Base-by-base conservation (phyloP, 92 coral and sea anemone species). In the Porites rus region DNA sequence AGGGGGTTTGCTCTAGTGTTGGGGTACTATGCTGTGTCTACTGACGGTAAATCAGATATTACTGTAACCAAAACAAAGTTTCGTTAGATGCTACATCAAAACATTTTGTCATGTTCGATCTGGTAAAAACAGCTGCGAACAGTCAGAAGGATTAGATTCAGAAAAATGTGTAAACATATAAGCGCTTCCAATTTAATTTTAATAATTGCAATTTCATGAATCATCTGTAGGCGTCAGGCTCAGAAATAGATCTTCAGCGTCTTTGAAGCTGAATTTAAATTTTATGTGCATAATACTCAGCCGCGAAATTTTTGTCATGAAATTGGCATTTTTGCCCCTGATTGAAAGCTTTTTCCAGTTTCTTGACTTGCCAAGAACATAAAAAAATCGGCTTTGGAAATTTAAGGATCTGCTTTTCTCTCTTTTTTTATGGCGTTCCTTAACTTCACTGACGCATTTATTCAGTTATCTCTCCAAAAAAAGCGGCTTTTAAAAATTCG, bases 171-270 rank as follows among this genome's bases (percentile, higher is more conserved):
- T 62, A 14, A 38, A 17, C 43, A 38, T 4, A 72, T 19, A 59
- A 17, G 59, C 76, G 76, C 51, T 25, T n/a, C 51, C 25, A 17
- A 6, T 5, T 22, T 51, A 13, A 72, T 50, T 50, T 72, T 17
- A 72, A 72, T 50, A 72, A 72, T 3, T 72, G 59, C 50, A 72
- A 72, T 59, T 67, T 56, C 60, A 20, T 72, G 58, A 46, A 72
- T 50, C 3, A 50, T 9, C 24, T 38, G 46, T 38, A 3, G n/a
- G 13, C 76, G 24, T 72, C 59, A 50, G 61, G 76, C 21, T 72
- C 51, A 72, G 25, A 46, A 50, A 72, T 19, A 72, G 56, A 46
- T 18, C 66, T 14, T 54, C 7, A 13, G 46, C 46, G 4, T 38
- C 6, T 38, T 38, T 3, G 18, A 62, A 18, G 66, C 20, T 62